Evolutionary conservation across 2,113 vertebrate species (phyloP).

Genomic region (Galemys pyrenaicus): DNA sequence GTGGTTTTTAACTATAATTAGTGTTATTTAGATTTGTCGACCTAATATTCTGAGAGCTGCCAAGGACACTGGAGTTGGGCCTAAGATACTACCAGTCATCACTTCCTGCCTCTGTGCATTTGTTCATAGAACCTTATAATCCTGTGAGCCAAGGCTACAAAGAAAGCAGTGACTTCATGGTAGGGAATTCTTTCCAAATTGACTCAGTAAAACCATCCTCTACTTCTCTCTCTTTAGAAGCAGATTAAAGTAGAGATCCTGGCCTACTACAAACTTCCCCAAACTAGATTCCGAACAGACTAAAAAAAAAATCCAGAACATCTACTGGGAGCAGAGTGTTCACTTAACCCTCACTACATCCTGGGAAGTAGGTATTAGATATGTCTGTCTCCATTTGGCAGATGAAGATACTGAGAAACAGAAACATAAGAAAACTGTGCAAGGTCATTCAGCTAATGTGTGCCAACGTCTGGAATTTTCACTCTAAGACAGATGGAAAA

Average conservation of each 20-base stretch:
- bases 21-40: neutral
- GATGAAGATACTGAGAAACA: constrained; percentile 39
- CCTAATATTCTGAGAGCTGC: neutral
- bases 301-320: neutral
- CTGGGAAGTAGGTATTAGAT: neutral
- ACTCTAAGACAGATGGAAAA: constrained; percentile 76
- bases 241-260: neutral
- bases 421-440: neutral
- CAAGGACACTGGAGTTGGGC: neutral
- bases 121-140: neutral
- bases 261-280: neutral
- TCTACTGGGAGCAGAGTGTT: neutral
- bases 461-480: constrained; percentile 44
- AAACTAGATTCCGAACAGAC: neutral
- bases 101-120: neutral
- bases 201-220: neutral
- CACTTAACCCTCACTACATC: neutral
- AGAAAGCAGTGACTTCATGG: neutral
- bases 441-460: constrained; percentile 16
- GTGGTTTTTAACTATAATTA: neutral
- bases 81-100: neutral
- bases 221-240: neutral
- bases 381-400: constrained; percentile 57
- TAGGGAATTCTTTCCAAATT: neutral
- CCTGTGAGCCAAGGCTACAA: neutral